Evolutionary conservation across 2,888 invertebrate genomes (phyloP), one percentile per base, ranked within the genome.

Genomic region (Galeopsomyia nigrocyanea): DNA sequence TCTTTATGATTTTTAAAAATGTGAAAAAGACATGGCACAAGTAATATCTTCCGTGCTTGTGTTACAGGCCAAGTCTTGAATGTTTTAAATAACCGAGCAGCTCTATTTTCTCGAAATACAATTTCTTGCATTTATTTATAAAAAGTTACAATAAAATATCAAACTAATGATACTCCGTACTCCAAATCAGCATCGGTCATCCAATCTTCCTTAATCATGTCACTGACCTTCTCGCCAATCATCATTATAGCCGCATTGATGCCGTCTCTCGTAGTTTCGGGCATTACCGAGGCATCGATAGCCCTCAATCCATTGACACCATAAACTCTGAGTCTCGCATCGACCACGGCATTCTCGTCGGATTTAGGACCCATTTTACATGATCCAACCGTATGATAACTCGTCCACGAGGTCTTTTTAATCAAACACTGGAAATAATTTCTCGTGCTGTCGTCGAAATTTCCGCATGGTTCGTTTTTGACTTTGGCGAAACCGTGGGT

Each of bases 211-310:
- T 88, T 88, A 39, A 88, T 87, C 81, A 88, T 80, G 80, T 88
- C 89, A 7, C 88, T 81, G 0, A 87, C 88, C 75, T 88, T 89
- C 78, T 89, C 89, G 1, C 87, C 89, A 61, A 89, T 88, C 89
- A 89, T 89, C 68, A 87, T 83, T 50, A 87, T 85, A 2, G 88
- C 87, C n/a, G 88, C 88, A 76, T 88, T 88, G 0, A 88, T 87
- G 80, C 89, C 88, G 10, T 88, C 89, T 17, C 88, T 87, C 1
- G 88, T 84, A 50, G 89, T 84, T 61, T 83, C 82, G 0, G 89
- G 89, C 87, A 89, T 89, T 50, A 89, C 84, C 9, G 88, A 88
- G 2, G 87, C 89, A 78, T 89, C 89, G 1, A 88, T 88, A 9
- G 89, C 88, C 61, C 89, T 81, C 31, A 89, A 79, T 3, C 86